Evolutionary conservation across 2,797 vertebrate species (phyloP).

Genomic region (Eulemur coronatus): DNA sequence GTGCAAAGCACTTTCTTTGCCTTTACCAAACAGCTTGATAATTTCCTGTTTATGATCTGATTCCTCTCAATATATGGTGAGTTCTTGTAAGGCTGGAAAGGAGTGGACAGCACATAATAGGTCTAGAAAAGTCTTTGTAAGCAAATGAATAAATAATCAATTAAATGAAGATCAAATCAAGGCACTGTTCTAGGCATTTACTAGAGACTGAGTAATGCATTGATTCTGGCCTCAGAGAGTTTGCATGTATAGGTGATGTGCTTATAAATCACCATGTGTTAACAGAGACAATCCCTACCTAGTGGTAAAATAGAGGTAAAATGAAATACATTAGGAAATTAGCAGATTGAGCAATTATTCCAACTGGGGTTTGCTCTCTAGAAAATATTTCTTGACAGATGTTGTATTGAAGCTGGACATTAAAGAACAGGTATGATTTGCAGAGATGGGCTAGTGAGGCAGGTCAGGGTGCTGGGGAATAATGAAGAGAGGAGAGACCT

Average conservation of each 20-base stretch:
- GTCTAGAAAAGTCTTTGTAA: neutral
- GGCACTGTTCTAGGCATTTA: neutral
- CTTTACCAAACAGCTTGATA: neutral
- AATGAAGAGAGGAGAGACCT: neutral
- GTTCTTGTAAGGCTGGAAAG: neutral
- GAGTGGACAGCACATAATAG: neutral
- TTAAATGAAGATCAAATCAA: neutral
- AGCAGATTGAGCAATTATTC: neutral
- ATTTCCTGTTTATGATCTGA: neutral
- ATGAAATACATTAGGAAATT: neutral
- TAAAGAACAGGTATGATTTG: neutral
- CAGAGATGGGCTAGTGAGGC: neutral
- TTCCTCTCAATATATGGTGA: neutral
- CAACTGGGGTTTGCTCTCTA: neutral
- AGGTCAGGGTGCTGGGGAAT: neutral
- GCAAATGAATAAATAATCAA: neutral
- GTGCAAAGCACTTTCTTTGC: neutral
- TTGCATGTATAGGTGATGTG: neutral
- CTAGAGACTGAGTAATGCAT: neutral
- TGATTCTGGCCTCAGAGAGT: neutral
- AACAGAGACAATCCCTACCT: neutral
- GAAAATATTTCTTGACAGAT: neutral
- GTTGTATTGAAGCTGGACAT: neutral
- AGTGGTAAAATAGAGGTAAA: neutral
- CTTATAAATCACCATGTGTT: neutral